Conservation (phyloP, 2,797 vertebrate species). For the Pantherophis vulpinus region DNA sequence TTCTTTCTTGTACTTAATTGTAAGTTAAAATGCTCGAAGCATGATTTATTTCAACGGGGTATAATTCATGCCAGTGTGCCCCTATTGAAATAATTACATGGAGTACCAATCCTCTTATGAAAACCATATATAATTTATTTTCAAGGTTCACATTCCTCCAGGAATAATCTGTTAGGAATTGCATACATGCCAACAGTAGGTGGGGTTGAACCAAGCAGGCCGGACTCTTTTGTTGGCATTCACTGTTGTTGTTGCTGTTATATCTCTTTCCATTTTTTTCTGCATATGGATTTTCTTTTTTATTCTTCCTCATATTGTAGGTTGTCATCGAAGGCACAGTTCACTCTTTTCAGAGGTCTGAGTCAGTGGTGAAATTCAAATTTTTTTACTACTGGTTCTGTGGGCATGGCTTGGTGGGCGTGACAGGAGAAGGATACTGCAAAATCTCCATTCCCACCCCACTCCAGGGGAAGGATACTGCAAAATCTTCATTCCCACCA, state of each 20-base stretch:
- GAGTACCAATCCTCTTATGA: background rate
- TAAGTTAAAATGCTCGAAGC: background rate
- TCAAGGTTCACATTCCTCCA: background rate
- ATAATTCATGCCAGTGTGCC: background rate
- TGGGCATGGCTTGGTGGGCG: too few species aligned
- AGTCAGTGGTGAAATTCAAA: background rate
- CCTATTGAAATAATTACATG: background rate
- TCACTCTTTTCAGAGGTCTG: background rate
- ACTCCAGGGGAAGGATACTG: too few species aligned
- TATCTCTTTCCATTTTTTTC: background rate
- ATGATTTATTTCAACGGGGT: background rate
- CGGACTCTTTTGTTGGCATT: background rate
- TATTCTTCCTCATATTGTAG: background rate
- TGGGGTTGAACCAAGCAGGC: background rate
- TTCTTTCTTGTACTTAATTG: background rate
- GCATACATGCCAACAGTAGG: background rate
- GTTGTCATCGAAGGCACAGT: background rate
- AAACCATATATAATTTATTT: background rate
- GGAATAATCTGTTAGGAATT: background rate
- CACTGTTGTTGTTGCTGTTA: background rate
- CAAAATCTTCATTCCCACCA: too few species aligned
- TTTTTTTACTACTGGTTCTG: too few species aligned
- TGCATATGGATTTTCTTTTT: background rate
- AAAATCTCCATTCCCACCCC: too few species aligned
- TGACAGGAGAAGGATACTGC: too few species aligned